Evolutionary conservation across 2,888 invertebrate species (phyloP), one percentile per base, ranked within the genome.

Genomic region (Micoletzkya japonica): DNA sequence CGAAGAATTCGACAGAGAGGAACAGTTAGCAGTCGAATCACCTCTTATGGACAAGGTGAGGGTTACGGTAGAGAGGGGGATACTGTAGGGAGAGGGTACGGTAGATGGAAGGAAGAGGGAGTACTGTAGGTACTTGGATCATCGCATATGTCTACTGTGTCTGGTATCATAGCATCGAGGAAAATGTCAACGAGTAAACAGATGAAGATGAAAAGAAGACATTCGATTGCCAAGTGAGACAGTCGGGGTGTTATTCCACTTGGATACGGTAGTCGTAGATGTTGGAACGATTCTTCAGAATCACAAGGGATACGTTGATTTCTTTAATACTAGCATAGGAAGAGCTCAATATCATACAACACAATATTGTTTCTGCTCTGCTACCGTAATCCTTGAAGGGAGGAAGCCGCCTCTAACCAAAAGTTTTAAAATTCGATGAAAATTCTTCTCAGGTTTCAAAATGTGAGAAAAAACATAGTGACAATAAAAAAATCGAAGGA

Each of bases 121-220:
- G 54, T 54, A 17, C 61, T 74, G 59, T 58, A 79, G 74, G 71
- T 83, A 26, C 75, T 84, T 37, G 84, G 84, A 32, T 76, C 82
- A 28, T 78, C 78, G 3, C 82, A 80, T 68, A 77, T 84, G 79
- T 82, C 82, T 14, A 84, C 84, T 17, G 84, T 84, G 37, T 85
- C 84, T 20, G 82, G 81, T 39, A 84, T 84, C 59, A 74, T 81
- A 39, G 72, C 74, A 26, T 70, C 75, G 10, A 61, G 78, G 24
- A 75, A 76, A 36, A 72, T 72, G 17, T 74, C 76, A 4, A 72
- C 71, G 0, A 57, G 61, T 4, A 73, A 71, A 28, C 75, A 74
- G 52, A 63, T 59, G 57, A 64, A 64, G 64, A 64, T 64, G 64
- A 64, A 36, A 36, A 17, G 64, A 20, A 36, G 64, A n/a, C 66